Evolutionary conservation across 1,140 invertebrate genomes (phyloP).

Genomic region (Octopus sinensis): DNA sequence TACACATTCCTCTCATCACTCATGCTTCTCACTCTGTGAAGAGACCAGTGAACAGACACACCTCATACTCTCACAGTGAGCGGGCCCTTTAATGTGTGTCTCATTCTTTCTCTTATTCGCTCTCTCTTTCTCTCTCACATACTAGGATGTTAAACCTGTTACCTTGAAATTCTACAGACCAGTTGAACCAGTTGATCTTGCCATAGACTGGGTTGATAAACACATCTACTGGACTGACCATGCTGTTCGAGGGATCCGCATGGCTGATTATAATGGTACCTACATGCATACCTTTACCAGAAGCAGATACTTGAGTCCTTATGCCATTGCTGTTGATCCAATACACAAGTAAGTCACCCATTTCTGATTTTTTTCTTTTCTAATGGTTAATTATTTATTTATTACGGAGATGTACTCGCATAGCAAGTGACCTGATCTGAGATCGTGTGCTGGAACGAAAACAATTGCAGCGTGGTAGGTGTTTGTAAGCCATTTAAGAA

Average conservation of each 20-base stretch:
- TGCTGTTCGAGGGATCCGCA: constrained; percentile 85
- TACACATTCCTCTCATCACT: no score
- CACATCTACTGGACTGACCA: constrained; percentile 94
- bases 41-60: constrained; percentile 7
- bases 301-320: constrained; percentile 87
- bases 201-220: constrained; percentile 94
- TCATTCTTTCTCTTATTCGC: constrained; percentile 14
- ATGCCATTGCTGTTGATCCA: constrained; percentile 90
- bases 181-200: constrained; percentile 77
- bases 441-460: no score
- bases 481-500: no score
- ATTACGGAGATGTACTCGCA: no score
- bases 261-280: constrained; percentile 63
- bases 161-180: neutral
- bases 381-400: no score
- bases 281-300: constrained; percentile 70
- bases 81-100: constrained; percentile 19
- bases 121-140: constrained; percentile 10
- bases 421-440: no score
- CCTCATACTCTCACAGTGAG: constrained; percentile 7
- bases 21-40: neutral
- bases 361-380: no score
- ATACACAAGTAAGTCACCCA: constrained; percentile 60
- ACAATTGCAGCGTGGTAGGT: no score
- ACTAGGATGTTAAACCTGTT: neutral